Percentiles rank a stretch among this genome's conserved stretches.
Conservation (phyloP, 2,113 vertebrate species). For the Meriones unguiculatus region DNA sequence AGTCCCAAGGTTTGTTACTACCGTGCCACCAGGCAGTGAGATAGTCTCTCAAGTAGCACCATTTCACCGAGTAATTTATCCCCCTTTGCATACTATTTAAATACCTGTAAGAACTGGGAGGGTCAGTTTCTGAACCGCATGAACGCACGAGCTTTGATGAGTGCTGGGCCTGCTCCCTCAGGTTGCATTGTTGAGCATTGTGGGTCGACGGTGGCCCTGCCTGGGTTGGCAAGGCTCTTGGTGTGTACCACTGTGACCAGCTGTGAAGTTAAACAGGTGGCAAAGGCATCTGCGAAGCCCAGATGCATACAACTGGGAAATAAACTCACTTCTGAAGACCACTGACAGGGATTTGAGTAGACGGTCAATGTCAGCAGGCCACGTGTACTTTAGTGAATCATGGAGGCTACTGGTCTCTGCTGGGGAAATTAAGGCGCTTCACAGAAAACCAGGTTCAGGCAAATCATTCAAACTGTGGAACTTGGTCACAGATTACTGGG, state of each 20-base stretch:
- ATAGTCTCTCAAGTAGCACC: not conserved
- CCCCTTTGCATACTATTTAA: not conserved
- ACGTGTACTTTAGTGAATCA: not conserved
- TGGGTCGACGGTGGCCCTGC: not conserved
- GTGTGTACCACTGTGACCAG: not conserved
- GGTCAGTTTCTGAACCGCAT: not conserved
- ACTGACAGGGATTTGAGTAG: not conserved
- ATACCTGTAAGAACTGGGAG: not conserved
- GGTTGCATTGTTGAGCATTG: not conserved
- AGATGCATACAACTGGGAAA: not conserved
- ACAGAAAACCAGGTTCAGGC: not conserved
- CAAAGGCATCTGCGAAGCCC: not conserved
- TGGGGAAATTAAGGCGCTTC: not conserved
- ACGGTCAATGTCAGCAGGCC: not conserved
- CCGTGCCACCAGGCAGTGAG: not conserved
- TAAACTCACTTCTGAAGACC: not conserved
- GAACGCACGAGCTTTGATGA: not conserved
- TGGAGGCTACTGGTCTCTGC: not conserved
- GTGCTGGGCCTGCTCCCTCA: not conserved
- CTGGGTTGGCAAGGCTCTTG: rapidly evolving
- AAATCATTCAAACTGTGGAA: not conserved
- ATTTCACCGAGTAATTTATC: not conserved
- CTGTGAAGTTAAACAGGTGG: not conserved
- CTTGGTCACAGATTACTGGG: not conserved
- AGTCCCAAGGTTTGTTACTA: not conserved